Conservation (phyloP, 1,140 invertebrate genomes). For the Lordiphosa stackelbergi region DNA sequence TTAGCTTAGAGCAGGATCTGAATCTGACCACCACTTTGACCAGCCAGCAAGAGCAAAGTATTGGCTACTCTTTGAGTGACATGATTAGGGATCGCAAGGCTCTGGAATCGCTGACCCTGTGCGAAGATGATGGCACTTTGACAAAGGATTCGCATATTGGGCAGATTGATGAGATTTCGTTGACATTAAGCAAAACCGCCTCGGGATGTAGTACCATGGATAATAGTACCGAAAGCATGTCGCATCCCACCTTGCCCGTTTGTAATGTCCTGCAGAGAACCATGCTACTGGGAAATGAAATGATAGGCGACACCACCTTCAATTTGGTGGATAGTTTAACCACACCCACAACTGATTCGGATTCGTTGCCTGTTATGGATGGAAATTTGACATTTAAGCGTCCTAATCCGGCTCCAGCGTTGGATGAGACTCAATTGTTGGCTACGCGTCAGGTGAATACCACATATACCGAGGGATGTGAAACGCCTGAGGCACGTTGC, state of each 20-base stretch:
- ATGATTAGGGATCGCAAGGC: conserved; percentile 71
- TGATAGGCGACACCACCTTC: conserved; percentile 67
- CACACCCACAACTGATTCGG: conserved; percentile 29
- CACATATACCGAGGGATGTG: conserved; percentile 58
- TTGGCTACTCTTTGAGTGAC: conserved; percentile 60
- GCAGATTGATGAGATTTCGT: conserved; percentile 71
- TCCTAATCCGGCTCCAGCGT: conserved; percentile 8
- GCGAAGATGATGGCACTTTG: conserved; percentile 68
- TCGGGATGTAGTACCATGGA: conserved; percentile 74
- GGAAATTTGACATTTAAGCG: conserved; percentile 46
- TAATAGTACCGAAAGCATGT: conserved; percentile 73
- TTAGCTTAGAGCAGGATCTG: conserved; percentile 48
- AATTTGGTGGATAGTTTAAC: conserved; percentile 66
- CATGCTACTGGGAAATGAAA: conserved; percentile 64
- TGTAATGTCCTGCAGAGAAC: conserved; percentile 38
- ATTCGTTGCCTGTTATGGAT: conserved; percentile 16
- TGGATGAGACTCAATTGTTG: conserved; percentile 51
- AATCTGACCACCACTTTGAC: conserved; percentile 45
- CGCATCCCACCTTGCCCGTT: conserved; percentile 20
- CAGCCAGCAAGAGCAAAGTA: conserved; percentile 15
- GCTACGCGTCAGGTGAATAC: conserved; percentile 48
- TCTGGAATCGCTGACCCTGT: conserved; percentile 65
- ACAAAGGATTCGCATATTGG: conserved; percentile 74
- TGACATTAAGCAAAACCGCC: conserved; percentile 65
- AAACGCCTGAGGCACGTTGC: conserved; percentile 61